Evolutionary conservation across 2,113 vertebrate genomes (phyloP).

Genomic region (Puffinus mauretanicus): DNA sequence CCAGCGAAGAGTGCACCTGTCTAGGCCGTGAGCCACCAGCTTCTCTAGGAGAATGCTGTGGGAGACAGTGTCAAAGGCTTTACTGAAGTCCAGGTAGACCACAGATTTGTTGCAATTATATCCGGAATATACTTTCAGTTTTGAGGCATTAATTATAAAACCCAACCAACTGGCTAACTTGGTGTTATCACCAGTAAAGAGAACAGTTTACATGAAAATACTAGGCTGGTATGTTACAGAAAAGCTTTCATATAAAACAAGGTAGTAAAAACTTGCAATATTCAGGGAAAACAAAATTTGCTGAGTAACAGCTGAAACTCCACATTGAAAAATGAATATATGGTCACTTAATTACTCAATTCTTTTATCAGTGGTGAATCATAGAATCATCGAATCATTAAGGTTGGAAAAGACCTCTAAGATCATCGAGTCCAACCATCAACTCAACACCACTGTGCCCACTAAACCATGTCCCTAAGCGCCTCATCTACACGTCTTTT

Average conservation of each 20-base stretch:
- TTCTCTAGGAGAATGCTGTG: no score
- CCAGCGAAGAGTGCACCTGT: no score
- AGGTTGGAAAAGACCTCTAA: no score
- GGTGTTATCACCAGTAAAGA: neutral
- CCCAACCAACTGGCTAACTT: neutral
- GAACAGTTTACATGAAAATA: neutral
- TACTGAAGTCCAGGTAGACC: no score
- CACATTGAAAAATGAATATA: neutral
- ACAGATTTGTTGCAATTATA: no score
- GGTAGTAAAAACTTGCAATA: neutral
- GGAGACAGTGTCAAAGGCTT: no score
- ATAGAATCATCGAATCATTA: no score
- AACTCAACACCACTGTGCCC: no score
- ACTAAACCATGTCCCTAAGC: no score
- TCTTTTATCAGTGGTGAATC: neutral
- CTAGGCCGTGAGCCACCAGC: no score
- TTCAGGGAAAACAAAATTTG: neutral
- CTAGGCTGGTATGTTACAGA: neutral
- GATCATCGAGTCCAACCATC: no score
- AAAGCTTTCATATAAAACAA: neutral
- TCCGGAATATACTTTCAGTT: neutral
- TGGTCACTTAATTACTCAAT: neutral
- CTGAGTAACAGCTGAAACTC: neutral
- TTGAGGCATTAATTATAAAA: neutral
- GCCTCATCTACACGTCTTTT: no score